These are phyloP conservation scores for Pyrgilauda ruficollis DNA, from an alignment of 2,113 vertebrate species.

Conservation along the genomic window DNA sequence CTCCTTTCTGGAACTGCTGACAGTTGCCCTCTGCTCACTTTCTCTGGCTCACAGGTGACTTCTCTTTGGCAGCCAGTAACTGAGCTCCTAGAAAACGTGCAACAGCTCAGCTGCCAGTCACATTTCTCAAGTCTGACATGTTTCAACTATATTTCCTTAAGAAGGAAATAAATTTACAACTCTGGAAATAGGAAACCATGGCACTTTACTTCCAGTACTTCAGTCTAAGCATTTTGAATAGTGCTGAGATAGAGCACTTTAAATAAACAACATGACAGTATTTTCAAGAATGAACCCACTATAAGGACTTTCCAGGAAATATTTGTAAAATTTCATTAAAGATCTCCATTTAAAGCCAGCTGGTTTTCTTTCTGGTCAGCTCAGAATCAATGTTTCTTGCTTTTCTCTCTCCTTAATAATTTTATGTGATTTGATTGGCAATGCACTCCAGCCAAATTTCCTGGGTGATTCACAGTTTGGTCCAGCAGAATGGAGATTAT, in stretches of 20 bases:
- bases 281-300: background rate
- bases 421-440: background rate
- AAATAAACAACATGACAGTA: background rate
- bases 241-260: background rate
- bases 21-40: background rate
- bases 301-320: background rate
- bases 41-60: conserved; percentile 3
- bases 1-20: background rate
- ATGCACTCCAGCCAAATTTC: background rate
- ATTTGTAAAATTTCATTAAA: conserved; percentile 53
- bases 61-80: background rate
- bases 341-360: conserved; percentile 22
- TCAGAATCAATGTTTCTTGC: conserved; percentile 39
- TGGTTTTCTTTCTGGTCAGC: conserved; percentile 46
- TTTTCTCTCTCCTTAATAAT: background rate
- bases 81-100: background rate
- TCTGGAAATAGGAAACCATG: background rate
- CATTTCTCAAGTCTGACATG: background rate
- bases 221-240: background rate
- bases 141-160: background rate
- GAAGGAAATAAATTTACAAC: background rate
- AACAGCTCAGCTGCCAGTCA: background rate
- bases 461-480: background rate
- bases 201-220: background rate
- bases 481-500: background rate